Evolutionary conservation across 64 coral and sea anemone species (phyloP).

Genomic region (Porites australiensis): DNA sequence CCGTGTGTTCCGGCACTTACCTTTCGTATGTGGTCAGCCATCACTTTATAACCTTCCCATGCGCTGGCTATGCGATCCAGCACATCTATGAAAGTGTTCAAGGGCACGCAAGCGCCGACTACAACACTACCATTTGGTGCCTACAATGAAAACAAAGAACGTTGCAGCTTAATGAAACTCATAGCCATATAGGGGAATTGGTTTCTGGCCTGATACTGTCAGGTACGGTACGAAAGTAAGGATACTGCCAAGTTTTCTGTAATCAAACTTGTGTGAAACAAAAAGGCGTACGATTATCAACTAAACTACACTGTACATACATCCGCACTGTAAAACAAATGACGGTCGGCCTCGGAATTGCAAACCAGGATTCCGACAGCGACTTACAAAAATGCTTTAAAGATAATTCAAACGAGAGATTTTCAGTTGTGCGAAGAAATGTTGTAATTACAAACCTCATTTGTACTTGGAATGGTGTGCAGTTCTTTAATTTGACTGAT

Average conservation of each 20-base stretch:
- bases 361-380: too few relatives aligned
- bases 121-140: conserved; percentile 59
- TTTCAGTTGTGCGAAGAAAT: neutral
- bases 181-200: too few relatives aligned
- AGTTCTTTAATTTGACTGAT: conserved; percentile 73
- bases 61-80: conserved; percentile 48
- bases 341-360: too few relatives aligned
- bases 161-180: too few relatives aligned
- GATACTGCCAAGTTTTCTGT: too few relatives aligned
- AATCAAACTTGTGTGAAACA: too few relatives aligned
- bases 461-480: conserved; percentile 23
- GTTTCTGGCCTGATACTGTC: too few relatives aligned
- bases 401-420: neutral
- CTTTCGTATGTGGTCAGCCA: conserved; percentile 82
- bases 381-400: too few relatives aligned
- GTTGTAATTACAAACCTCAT: conserved; percentile 52
- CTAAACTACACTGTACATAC: too few relatives aligned
- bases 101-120: conserved; percentile 69
- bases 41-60: conserved; percentile 48
- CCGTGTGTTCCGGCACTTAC: conserved; percentile 2
- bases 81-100: conserved; percentile 67
- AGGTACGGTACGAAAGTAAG: too few relatives aligned
- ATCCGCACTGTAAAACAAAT: too few relatives aligned
- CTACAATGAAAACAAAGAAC: neutral
- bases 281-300: too few relatives aligned